Conservation (phyloP, 2,797 vertebrate genomes). For the Hemitrygon akajei region DNA sequence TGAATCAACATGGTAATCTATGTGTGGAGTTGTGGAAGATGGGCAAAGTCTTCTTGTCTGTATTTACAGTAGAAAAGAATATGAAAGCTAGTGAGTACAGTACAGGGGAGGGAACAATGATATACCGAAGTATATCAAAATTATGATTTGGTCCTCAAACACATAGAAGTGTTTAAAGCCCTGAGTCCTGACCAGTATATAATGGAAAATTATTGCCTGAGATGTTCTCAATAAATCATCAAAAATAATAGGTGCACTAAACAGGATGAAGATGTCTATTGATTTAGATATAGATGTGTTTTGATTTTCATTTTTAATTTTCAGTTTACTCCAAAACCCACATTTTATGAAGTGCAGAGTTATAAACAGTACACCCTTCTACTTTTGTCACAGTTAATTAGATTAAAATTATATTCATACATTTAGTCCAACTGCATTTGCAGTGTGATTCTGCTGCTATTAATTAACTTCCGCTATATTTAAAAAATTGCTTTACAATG, state of each 20-base stretch:
- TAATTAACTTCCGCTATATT: background rate
- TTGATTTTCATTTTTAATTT: background rate
- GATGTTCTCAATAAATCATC: background rate
- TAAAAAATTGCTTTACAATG: background rate
- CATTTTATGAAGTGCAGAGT: background rate
- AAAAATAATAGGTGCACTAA: background rate
- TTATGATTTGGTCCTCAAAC: too few relatives aligned
- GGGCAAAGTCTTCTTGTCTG: too few relatives aligned
- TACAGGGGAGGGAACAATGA: too few relatives aligned
- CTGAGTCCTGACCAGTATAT: too few relatives aligned
- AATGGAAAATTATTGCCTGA: background rate
- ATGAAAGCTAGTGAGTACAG: too few relatives aligned
- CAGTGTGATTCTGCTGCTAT: background rate
- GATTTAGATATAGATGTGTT: background rate
- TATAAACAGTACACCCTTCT: background rate
- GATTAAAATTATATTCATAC: background rate
- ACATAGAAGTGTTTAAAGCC: too few relatives aligned
- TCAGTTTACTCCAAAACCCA: background rate
- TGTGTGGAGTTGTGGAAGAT: too few relatives aligned
- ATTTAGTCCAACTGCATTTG: background rate
- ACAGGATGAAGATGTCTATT: background rate
- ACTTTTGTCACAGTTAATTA: background rate
- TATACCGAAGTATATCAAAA: too few relatives aligned
- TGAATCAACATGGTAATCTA: too few relatives aligned
- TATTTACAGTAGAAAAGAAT: too few relatives aligned